Evolutionary conservation across 1,140 invertebrate genomes (phyloP), one percentile per base, ranked within the genome.

Genomic region (Venustaconcha ellipsiformis): DNA sequence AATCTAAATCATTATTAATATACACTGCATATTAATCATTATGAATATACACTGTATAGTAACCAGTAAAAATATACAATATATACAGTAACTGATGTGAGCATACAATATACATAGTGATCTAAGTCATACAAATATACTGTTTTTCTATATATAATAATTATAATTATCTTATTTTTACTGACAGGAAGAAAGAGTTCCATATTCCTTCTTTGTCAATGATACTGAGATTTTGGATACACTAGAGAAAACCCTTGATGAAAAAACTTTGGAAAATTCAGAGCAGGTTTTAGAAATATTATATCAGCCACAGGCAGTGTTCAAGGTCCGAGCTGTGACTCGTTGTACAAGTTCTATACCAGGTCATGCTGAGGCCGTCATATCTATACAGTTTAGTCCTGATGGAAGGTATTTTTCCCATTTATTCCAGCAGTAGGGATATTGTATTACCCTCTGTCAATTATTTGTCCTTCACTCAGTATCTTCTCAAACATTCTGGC

Each of bases 231-330:
- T 99, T 73, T 94, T 92, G 67, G 92, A 93, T 14, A 93, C 91
- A 57, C 90, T 99, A 23, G 90, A 94, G 78, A 92, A 94, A 59
- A 92, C 93, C 55, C 85, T 99, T 8, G 92, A 94, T 78, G 80
- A 91, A 72, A 89, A 93, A 26, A 72, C 70, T 23, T 90, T 93
- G 76, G 92, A 92, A 71, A 90, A 94, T 23, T 84, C 85, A 57
- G 94, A 95, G 82, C 76, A 84, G 56, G 84, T 90, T 13, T 72
- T 99, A 2, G 95, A 98, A 81, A 98, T 99, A 82, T 91, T 99
- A 66, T 99, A 98, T 91, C 96, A 99, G 85, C 96, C 97, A 78
- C 97, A 99, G 91, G 97, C 98, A n/a, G 92, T 98, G 37, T 99
- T 99, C 87, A 93, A 94, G 73, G 91, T 92, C 20, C 80, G 90